Evolutionary conservation across 2,113 vertebrate genomes (phyloP).

Genomic region (Panthera tigris): DNA sequence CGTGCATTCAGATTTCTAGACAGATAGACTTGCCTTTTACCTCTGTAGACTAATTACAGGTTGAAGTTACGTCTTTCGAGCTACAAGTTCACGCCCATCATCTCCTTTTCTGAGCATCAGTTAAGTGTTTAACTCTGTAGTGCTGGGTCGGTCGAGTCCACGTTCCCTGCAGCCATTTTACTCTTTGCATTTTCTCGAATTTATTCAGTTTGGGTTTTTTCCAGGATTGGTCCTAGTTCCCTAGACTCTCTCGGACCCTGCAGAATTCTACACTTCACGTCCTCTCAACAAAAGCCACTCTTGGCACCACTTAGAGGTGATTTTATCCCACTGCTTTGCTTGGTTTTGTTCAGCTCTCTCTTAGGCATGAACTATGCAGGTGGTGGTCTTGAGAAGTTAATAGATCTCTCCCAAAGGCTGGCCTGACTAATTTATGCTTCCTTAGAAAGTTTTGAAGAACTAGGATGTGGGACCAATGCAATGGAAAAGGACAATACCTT

Average conservation of each 20-base stretch:
- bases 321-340: background rate
- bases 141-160: background rate
- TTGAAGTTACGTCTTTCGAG: background rate
- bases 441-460: background rate
- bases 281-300: background rate
- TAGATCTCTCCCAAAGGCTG: background rate
- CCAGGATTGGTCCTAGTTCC: background rate
- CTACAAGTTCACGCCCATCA: background rate
- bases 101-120: background rate
- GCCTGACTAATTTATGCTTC: background rate
- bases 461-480: background rate
- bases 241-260: background rate
- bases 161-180: background rate
- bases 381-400: conserved; percentile 12
- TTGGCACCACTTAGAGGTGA: background rate
- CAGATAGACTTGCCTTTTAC: background rate
- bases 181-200: background rate
- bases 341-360: background rate
- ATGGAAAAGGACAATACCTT: background rate
- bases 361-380: background rate
- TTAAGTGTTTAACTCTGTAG: background rate
- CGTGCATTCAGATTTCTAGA: background rate
- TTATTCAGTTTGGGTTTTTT: background rate
- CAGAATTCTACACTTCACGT: background rate
- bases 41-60: background rate